Percentiles rank a stretch among this genome's conserved stretches.
phyloP scores from a whole-genome alignment of 2,888 invertebrate species.

The Neoscelio sp. region DNA sequence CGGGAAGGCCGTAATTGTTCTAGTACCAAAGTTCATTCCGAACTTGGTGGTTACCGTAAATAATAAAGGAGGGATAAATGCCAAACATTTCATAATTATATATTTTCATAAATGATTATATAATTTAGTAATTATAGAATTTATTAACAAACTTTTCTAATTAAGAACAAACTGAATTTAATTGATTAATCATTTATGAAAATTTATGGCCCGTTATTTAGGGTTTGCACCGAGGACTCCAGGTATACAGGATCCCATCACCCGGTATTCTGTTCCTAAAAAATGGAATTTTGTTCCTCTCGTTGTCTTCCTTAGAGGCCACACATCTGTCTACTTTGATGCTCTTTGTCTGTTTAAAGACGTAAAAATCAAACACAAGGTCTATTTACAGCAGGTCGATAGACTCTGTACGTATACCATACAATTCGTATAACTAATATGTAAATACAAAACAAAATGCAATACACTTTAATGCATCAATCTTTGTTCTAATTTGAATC shows the following conservation, averaged over 20 bases:
- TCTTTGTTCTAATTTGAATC: slow-evolving; percentile 24
- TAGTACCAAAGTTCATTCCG: slow-evolving; percentile 31
- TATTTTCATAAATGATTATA: slow-evolving; percentile 7
- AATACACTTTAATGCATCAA: slow-evolving; percentile 23
- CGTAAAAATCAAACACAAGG: slow-evolving; percentile 20
- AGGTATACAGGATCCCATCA: slow-evolving; percentile 29
- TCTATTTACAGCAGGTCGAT: slow-evolving; percentile 30
- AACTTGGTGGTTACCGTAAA: slow-evolving; percentile 26
- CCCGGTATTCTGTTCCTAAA: slow-evolving; percentile 11
- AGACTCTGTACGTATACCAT: slow-evolving; percentile 27
- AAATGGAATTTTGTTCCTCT: slow-evolving; percentile 32
- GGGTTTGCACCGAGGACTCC: slow-evolving; percentile 57
- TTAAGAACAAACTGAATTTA: not conserved
- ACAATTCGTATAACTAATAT: slow-evolving; percentile 15
- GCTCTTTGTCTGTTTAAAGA: slow-evolving; percentile 7
- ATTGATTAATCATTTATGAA: slow-evolving; percentile 19
- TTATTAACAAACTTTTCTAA: no score
- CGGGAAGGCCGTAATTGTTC: slow-evolving; percentile 34
- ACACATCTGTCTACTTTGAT: slow-evolving; percentile 29
- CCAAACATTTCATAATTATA: not conserved
- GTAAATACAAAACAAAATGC: slow-evolving; percentile 29
- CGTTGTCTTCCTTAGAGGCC: slow-evolving; percentile 51
- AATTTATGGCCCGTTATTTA: slow-evolving; percentile 55
- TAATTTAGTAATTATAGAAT: no score
- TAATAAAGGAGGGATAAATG: not conserved